Base-by-base conservation (phyloP, 2,797 vertebrate species). In the Myotis myotis region DNA sequence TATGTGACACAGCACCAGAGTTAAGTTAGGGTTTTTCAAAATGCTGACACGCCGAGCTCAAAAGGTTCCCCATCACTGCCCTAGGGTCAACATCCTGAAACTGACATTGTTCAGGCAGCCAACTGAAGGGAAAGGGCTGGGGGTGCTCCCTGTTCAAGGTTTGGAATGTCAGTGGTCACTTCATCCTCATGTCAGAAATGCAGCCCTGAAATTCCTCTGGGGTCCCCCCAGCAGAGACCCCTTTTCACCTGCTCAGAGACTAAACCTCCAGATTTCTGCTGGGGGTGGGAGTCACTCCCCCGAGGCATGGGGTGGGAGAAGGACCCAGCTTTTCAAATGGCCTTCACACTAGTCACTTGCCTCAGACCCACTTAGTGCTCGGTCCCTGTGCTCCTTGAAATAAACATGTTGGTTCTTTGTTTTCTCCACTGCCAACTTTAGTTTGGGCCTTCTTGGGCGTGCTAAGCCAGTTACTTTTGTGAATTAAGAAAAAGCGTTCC, bases 231-330 rank as follows among this genome's bases (percentile, higher is more conserved):
- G 33, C 2, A 41, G 33, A 71, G 25, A 85, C 16, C 8, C 3
- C 23, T 71, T 74, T 71, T 30, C 72, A 23, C 36, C 6, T 86
- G 28, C 20, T 25, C 5, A 44, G 15, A 44, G 1, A 70, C 1
- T 16, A 33, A 81, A 55, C n/a, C 44, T 91, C 0, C 38, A 76
- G 20, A 23, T 51, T 81, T 85, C 53, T 85, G 13, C 17, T 70
- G 6, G 20, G 4, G 1, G 4, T 64, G 5, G 1, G 1, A 5
- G 30, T 16, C 5, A 10, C 0, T n/a, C 13, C 13, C 10, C 17
- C 10, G 17, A 57, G 53, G 5, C 6, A 1, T 33, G 30, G 47
- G 38, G 1, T 47, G 33, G 7, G 23, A 84, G 8, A 66, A 7
- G 22, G 36, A 19, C 3, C 38, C 28, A 7, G 5, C 33, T 88